Base-by-base conservation (phyloP, 2,888 invertebrate species). In the Galerucella nymphaeae region DNA sequence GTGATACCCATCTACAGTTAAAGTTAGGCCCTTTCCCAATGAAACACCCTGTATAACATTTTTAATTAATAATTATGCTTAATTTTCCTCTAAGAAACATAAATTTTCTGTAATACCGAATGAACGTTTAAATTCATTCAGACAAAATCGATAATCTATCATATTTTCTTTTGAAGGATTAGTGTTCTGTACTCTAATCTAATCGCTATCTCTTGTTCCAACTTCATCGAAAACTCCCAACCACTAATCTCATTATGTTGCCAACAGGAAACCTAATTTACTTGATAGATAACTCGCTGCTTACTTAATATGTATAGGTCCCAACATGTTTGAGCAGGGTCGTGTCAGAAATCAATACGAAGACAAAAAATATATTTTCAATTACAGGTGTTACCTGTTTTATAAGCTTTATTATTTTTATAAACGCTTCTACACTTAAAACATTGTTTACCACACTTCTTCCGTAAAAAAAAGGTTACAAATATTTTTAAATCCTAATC, bases 211-310 rank as follows among this genome's bases (percentile, higher is more conserved):
- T 67, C 63, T 68, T 72, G 58, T 64, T 68, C 58, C 57, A 69
- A 69, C 62, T 74, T 65, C 58, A 70, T 68, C 65, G 61, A 70
- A 72, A 70, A 71, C 64, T 75, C 70, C 66, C 66, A 72, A 64
- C 53, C 50, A 48, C 65, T 75, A 73, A 77, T 75, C 74, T 72
- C 70, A 72, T 75, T 73, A 70, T 50, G 71, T 70, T 63, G 55
- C 66, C 68, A 72, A 74, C 73, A 67, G 73, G 72, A 75, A 74
- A 76, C 72, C 73, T 73, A 76, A 76, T 76, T 77, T 74, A 74
- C 74, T 71, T 76, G 77, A 77, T 76, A 77, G 76, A 76, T 75
- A 76, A 76, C 77, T 73, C 65, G 73, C 73, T 74, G 75, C 73
- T 70, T 69, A 72, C 71, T 75, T 76, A 75, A 72, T 77, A 76